Base-by-base conservation (phyloP, 2,113 vertebrate genomes). In the Gnathonemus echidnorhynchus region DNA sequence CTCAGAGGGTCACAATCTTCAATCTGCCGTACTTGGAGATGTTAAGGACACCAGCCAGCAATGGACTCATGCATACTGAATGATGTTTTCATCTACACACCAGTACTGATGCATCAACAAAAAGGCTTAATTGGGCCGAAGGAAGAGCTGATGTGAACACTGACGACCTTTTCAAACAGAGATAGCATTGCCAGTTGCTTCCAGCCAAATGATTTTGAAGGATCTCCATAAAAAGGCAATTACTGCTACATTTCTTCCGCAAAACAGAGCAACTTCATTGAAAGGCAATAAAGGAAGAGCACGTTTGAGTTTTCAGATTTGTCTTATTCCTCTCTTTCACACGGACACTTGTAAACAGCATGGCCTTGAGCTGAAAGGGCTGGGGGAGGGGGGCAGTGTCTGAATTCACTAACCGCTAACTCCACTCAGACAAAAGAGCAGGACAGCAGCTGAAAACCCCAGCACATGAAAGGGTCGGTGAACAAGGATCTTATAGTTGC, bases 381-480 rank as follows among this genome's bases (percentile, higher is more conserved):
- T 84, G 89, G 90, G 86, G 88, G 21, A 27, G 85, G 86, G 89
- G 31, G 46, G 92, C 10, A 77, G 56, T 85, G 62, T 93, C 91
- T 92, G 89, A 94, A 95, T 94, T 91, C 91, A 92, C 91, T 92
- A 93, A 93, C 93, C 91, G 91, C 91, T 91, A 90, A 92, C 77
- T 70, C 92, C 92, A 80, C 91, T 94, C 92, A 93, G 92, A 95
- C 93, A 95, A 95, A 95, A 94, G 94, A 92, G 83, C 45, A 87
- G 89, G 93, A 91, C 92, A 89, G 88, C 89, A 91, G 89, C 91
- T 92, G 90, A 93, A 90, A 88, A 93, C 88, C 83, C 89, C 86
- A 86, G 66, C 62, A 90, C 92, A 94, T 84, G 93, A 92, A 94
- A 88, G 90, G 11, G 83, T 42, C 27, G 90, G 88, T 92, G 93